phyloP scores from a whole-genome alignment of 2,888 invertebrate genomes.

The Eupithecia dodoneata region DNA sequence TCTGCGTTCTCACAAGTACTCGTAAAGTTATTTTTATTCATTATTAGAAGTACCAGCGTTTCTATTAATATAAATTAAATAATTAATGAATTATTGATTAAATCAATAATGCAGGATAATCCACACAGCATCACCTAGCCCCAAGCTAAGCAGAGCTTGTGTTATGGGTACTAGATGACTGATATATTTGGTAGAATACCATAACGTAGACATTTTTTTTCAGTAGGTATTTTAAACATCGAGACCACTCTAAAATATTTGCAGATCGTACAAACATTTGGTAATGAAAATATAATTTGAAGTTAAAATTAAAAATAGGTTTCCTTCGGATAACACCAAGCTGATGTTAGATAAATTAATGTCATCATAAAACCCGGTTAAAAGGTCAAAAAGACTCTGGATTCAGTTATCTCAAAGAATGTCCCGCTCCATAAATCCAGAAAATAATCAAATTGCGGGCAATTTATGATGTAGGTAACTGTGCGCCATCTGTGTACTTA shows the following conservation, averaged over 20 bases:
- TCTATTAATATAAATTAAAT: too few species aligned
- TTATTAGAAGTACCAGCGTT: background rate
- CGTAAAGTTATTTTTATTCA: background rate
- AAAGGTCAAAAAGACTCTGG: background rate
- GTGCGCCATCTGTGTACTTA: background rate
- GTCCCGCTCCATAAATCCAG: slow-evolving; percentile 49
- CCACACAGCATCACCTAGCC: too few species aligned
- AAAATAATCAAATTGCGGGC: slow-evolving; percentile 47
- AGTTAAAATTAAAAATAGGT: background rate
- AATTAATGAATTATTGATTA: too few species aligned
- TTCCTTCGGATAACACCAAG: background rate
- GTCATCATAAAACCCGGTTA: background rate
- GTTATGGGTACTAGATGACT: too few species aligned
- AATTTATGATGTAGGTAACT: slow-evolving; percentile 42
- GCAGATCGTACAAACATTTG: background rate
- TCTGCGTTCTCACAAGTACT: background rate
- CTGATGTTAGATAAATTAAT: background rate
- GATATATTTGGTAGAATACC: too few species aligned
- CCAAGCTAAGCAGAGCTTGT: too few species aligned
- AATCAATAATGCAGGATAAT: too few species aligned
- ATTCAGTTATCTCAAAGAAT: slow-evolving; percentile 24
- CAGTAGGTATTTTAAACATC: too few species aligned
- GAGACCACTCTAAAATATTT: too few species aligned
- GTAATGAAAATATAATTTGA: background rate
- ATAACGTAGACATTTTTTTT: too few species aligned